Base-by-base conservation (phyloP, 2,113 vertebrate species). In the Pitta sordida region DNA sequence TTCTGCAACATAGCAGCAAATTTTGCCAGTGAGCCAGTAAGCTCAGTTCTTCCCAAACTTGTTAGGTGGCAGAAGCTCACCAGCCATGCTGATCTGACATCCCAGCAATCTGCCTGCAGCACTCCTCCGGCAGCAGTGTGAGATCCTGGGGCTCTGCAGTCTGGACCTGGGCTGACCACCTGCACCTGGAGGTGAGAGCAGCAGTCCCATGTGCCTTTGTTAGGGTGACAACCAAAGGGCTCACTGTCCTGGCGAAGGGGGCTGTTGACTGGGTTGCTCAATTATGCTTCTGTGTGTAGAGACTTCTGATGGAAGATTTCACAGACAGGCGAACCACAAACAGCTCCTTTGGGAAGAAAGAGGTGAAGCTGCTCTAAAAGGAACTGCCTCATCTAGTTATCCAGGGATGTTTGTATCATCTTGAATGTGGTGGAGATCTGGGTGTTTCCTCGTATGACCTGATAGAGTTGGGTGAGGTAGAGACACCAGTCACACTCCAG, bases 51-150 rank as follows among this genome's bases (percentile, higher is more conserved):
- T 92, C 81, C 56, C 77, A 73, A 64, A 76, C 55, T 53, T 94
- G 79, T 85, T 91, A 79, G 70, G 78, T 94, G 91, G 93, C 74
- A 93, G 91, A 56, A 86, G 60, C 73, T 90, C 39, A 19, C 73
- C 59, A 77, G 73, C 3, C 0, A 46, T 49, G 56, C 49, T 64
- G 60, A 34, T 56, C 39, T 60, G 86, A 83, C n/a, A 7, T 53
- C 49, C 30, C 26, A 37, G 68, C 46, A 70, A 11, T 37, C 39
- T 52, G 73, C 60, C 52, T 3, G 6, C 85, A 83, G 79, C 63
- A 7, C 37, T 87, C 37, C 49, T 64, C 22, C 55, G 29, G 46
- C 71, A 83, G 59, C 24, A 1, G 17, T 6, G 5, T 3, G 21
- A 86, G 49, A 26, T 64, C 73, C 14, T 13, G 46, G 62, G 44